phyloP scores from a whole-genome alignment of 2,888 invertebrate species.

The Petrolisthes cinctipes region DNA sequence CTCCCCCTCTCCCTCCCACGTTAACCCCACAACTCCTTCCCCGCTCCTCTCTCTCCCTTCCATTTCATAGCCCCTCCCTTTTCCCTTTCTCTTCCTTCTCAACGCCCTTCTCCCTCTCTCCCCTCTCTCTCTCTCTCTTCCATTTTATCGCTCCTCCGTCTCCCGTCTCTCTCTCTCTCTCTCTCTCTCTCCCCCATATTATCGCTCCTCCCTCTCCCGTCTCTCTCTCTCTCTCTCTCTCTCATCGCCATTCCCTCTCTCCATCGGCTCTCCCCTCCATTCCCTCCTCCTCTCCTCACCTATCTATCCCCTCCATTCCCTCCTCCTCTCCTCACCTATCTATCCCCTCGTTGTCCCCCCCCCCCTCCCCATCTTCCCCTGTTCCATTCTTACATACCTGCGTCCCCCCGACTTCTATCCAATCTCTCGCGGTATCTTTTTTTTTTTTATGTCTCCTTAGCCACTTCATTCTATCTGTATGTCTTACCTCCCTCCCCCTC shows the following conservation, averaged over 20 bases:
- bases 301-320: not conserved
- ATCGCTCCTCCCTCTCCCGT: not conserved
- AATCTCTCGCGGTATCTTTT: not conserved
- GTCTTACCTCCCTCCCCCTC: not conserved
- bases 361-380: not conserved
- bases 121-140: not conserved
- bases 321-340: not conserved
- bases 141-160: not conserved
- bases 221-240: slow-evolving; percentile 4
- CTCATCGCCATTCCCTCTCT: not conserved
- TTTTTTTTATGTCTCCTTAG: no score
- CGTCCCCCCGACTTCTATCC: not conserved
- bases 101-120: not conserved
- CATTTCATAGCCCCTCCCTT: not conserved
- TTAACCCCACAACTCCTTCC: not conserved
- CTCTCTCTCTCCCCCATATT: not conserved
- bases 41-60: not conserved
- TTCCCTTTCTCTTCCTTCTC: not conserved
- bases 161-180: not conserved
- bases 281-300: not conserved
- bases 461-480: not conserved
- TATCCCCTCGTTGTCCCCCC: not conserved
- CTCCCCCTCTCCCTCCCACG: not conserved
- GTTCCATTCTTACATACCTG: not conserved
- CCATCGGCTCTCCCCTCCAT: not conserved